A percentile compares a stretch with the other conserved stretches of the same genome.
Conservation (phyloP, 2,888 invertebrate genomes). For the Metacarcinus magister region DNA sequence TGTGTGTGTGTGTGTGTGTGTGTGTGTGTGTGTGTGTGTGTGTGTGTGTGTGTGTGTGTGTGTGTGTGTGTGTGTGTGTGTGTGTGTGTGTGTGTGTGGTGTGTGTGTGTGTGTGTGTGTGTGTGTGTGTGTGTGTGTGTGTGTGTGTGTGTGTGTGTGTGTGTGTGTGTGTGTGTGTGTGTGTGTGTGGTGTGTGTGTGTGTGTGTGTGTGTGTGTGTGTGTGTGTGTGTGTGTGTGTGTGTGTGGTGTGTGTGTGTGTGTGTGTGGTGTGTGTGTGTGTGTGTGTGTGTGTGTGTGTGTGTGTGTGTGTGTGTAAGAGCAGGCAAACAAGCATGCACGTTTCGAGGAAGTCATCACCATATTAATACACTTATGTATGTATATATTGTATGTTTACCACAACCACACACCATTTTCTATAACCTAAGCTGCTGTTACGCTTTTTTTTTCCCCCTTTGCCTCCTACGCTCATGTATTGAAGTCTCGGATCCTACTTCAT, state of each 20-base stretch:
- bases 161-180: neutral
- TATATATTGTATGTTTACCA: no score
- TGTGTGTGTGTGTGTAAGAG: no score
- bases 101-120: neutral
- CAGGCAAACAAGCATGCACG: neutral
- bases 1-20: neutral
- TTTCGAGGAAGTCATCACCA: neutral
- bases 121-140: neutral
- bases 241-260: no score
- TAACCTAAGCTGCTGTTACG: no score
- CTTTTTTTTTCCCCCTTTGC: no score
- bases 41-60: slow-evolving; percentile 54
- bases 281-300: neutral
- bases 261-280: no score
- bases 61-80: slow-evolving; percentile 47
- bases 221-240: neutral
- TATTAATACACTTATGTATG: neutral
- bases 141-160: slow-evolving; percentile 1
- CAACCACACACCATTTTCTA: no score
- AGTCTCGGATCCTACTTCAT: no score
- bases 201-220: no score
- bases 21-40: slow-evolving; percentile 44
- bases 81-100: neutral
- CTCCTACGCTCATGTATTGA: no score
- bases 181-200: no score